Evolutionary conservation across 2,113 vertebrate species (phyloP).

Genomic region (Polypterus bichir): DNA sequence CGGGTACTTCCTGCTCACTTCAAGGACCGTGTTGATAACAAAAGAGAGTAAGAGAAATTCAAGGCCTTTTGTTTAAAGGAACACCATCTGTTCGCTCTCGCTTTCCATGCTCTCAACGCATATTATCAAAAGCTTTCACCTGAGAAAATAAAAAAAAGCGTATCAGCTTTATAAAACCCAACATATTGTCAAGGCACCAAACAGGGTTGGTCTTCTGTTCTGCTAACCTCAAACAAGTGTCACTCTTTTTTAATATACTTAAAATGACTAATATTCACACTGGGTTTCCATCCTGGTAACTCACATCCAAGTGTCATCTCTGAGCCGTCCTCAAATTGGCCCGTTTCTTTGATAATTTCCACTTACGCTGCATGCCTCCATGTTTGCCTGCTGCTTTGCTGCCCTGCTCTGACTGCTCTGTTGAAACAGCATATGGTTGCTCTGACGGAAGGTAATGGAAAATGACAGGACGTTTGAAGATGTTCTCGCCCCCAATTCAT

Average conservation of each 20-base stretch:
- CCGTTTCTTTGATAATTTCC: neutral
- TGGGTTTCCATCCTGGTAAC: neutral
- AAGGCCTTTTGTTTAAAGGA: too few relatives aligned
- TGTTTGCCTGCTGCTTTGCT: constrained; percentile 20
- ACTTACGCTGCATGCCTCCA: constrained; percentile 21
- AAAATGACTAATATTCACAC: neutral
- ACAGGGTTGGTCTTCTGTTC: too few relatives aligned
- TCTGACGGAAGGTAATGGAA: constrained; percentile 66
- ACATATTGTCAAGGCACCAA: too few relatives aligned
- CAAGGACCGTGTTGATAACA: too few relatives aligned
- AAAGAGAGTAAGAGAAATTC: too few relatives aligned
- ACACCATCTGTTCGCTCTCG: too few relatives aligned
- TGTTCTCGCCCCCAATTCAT: constrained; percentile 48
- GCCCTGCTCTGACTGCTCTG: constrained; percentile 22
- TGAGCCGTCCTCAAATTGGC: neutral
- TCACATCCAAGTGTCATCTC: neutral
- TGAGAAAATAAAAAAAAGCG: too few relatives aligned
- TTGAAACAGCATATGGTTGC: constrained; percentile 51
- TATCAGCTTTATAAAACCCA: too few relatives aligned
- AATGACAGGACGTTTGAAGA: constrained; percentile 69
- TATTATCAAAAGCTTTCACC: too few relatives aligned
- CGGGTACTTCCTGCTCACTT: too few relatives aligned
- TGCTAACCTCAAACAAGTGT: too few relatives aligned
- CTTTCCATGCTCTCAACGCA: too few relatives aligned
- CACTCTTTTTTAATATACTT: neutral